These are phyloP conservation scores for Pseudomyrmex sp. DNA, from an alignment of 1,140 invertebrate genomes.

Conservation along the genomic window DNA sequence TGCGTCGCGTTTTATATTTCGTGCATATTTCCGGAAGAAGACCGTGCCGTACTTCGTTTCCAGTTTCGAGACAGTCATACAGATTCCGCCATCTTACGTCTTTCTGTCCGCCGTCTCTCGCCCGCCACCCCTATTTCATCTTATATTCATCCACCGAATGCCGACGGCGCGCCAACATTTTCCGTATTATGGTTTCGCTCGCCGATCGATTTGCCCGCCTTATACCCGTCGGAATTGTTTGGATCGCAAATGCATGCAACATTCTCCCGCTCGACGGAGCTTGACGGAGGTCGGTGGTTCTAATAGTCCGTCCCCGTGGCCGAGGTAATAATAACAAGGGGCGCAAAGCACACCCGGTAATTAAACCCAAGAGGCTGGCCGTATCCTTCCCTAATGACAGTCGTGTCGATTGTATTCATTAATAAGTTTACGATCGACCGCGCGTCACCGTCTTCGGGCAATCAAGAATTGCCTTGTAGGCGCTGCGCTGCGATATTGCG, in stretches of 20 bases:
- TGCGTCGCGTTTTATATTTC: constrained; percentile 49
- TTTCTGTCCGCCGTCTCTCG: background rate
- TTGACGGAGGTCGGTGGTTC: constrained; percentile 43
- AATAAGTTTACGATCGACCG: constrained; percentile 26
- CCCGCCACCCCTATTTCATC: constrained; percentile 34
- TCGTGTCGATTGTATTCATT: constrained; percentile 49
- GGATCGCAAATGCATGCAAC: background rate
- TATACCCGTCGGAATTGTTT: background rate
- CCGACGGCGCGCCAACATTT: constrained; percentile 43
- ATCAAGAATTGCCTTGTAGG: background rate
- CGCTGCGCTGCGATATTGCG: background rate
- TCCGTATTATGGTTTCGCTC: constrained; percentile 47
- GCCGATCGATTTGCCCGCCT: constrained; percentile 35
- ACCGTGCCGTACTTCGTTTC: constrained; percentile 23
- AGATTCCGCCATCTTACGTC: constrained; percentile 39
- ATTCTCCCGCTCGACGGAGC: constrained; percentile 17
- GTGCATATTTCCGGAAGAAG: constrained; percentile 48
- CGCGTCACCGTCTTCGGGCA: background rate
- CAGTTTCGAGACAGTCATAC: constrained; percentile 34
- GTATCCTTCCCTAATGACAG: constrained; percentile 50
- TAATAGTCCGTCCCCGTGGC: constrained; percentile 44
- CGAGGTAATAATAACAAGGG: constrained; percentile 59
- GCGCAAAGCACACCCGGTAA: constrained; percentile 36
- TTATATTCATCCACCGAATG: constrained; percentile 50
- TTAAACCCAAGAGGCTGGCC: constrained; percentile 46